Evolutionary conservation across 2,113 vertebrate genomes (phyloP).

Genomic region (Clarias gariepinus): DNA sequence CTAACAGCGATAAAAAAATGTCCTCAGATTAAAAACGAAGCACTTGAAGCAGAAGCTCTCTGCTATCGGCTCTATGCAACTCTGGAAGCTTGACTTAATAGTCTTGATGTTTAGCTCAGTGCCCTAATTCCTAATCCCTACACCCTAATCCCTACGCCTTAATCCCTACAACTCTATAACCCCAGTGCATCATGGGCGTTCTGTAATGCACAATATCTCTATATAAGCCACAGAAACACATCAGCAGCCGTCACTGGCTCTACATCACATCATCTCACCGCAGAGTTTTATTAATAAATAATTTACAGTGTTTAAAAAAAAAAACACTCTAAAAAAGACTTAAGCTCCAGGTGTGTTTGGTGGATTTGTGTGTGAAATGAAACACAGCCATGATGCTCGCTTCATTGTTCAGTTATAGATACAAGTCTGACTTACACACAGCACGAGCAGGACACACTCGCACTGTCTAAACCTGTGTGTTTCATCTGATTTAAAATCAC

Average conservation of each 20-base stretch:
- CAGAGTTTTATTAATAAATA: not conserved
- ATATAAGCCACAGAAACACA: not conserved
- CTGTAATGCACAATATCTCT: not conserved
- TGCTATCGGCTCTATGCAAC: slow-evolving; percentile 77
- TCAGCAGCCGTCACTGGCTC: not conserved
- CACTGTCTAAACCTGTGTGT: not conserved
- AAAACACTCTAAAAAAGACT: not conserved
- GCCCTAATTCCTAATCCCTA: not conserved
- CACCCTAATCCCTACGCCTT: not conserved
- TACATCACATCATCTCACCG: not conserved
- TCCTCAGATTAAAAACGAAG: slow-evolving; percentile 71
- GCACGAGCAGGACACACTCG: not conserved
- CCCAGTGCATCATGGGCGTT: slow-evolving; percentile 4
- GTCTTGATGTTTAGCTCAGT: not conserved
- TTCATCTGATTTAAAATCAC: not conserved
- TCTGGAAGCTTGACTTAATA: slow-evolving; percentile 52
- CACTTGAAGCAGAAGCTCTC: slow-evolving; percentile 67
- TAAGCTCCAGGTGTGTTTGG: no score
- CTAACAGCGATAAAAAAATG: no score
- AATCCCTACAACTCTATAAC: not conserved
- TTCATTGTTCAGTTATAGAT: slow-evolving; percentile 3
- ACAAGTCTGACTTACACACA: not conserved
- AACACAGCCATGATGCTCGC: not conserved
- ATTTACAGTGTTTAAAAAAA: not conserved
- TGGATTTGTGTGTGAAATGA: slow-evolving; percentile 9